Evolutionary conservation across 1,140 invertebrate species (phyloP).

Genomic region (Octopus sinensis): DNA sequence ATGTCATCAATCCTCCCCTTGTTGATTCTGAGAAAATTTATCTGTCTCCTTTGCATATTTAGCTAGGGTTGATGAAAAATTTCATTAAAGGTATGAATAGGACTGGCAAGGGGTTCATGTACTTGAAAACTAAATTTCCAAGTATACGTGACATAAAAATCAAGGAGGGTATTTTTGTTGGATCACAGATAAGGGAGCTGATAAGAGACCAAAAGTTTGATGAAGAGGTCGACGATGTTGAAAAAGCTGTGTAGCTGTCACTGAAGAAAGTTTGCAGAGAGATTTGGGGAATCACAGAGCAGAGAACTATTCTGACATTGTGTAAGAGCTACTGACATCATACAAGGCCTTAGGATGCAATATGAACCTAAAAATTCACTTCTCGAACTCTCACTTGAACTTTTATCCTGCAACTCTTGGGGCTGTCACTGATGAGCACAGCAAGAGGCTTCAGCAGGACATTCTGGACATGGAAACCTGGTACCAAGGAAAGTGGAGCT

Average conservation of each 20-base stretch:
- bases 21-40: slow-evolving; percentile 1
- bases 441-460: too few relatives aligned
- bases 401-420: too few relatives aligned
- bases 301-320: neutral
- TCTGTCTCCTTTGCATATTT: neutral
- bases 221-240: neutral
- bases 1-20: slow-evolving; percentile 4
- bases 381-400: too few relatives aligned
- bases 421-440: too few relatives aligned
- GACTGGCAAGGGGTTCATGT: neutral
- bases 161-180: neutral
- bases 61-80: neutral
- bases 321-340: neutral
- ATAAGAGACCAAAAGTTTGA: neutral
- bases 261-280: neutral
- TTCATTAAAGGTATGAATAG: neutral
- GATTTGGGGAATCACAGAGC: neutral
- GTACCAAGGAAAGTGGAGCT: too few relatives aligned
- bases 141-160: neutral
- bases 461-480: too few relatives aligned
- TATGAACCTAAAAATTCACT: too few relatives aligned
- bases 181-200: neutral
- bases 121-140: neutral
- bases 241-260: neutral
- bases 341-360: too few relatives aligned